Conservation (phyloP, 2,113 vertebrate genomes). For the Neoarius graeffei region DNA sequence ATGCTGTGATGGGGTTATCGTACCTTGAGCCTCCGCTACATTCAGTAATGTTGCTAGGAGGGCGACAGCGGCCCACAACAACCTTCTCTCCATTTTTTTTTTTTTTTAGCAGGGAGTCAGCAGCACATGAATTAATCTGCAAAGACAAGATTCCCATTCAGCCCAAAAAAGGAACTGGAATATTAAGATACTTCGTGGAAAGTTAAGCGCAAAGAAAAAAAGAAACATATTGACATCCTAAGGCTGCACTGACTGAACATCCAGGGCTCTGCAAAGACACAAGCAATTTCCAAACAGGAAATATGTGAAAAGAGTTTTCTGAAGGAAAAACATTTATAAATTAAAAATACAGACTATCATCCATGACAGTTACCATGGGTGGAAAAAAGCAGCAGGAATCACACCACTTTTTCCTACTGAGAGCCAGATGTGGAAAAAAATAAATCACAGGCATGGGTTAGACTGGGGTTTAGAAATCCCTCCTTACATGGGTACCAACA, state of each 20-base stretch:
- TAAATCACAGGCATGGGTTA: neutral
- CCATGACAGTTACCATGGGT: slow-evolving; percentile 1
- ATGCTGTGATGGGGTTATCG: slow-evolving; percentile 55
- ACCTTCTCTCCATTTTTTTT: slow-evolving; percentile 88
- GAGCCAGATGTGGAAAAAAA: slow-evolving; percentile 13
- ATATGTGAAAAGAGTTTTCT: slow-evolving; percentile 3
- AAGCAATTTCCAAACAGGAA: slow-evolving; percentile 14
- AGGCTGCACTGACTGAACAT: neutral
- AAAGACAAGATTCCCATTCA: slow-evolving; percentile 46
- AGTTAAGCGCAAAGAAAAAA: neutral
- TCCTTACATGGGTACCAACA: slow-evolving; percentile 3
- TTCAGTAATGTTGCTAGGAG: slow-evolving; percentile 83
- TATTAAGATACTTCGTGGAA: neutral
- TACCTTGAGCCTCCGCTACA: slow-evolving; percentile 94
- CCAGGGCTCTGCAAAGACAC: neutral
- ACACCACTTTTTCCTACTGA: slow-evolving; percentile 18
- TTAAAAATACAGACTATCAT: neutral
- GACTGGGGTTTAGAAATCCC: neutral
- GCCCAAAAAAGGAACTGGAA: neutral
- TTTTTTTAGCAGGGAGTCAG: slow-evolving; percentile 75
- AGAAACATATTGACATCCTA: slow-evolving; percentile 6
- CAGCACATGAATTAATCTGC: slow-evolving; percentile 89
- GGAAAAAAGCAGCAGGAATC: slow-evolving; percentile 33
- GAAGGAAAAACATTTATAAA: neutral
- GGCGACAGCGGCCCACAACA: slow-evolving; percentile 79